phyloP scores from a whole-genome alignment of 2,797 vertebrate species.

The Prionace glauca region DNA sequence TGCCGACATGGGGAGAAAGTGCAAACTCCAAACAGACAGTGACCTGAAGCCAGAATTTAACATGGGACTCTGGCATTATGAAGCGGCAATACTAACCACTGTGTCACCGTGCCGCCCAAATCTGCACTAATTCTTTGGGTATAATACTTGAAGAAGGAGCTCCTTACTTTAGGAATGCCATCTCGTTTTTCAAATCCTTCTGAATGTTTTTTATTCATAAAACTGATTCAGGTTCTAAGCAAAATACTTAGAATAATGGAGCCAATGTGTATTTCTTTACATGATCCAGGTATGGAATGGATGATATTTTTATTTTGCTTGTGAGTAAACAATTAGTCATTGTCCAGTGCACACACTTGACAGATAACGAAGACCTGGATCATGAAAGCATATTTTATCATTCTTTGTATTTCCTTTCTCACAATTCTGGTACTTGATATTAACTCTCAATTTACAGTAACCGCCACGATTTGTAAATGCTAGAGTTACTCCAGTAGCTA shows the following conservation, averaged over 20 bases:
- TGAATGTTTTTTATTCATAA: background rate
- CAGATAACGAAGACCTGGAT: slow-evolving; percentile 32
- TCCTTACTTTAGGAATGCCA: background rate
- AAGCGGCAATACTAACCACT: too few relatives aligned
- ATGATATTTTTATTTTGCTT: background rate
- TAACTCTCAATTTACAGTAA: background rate
- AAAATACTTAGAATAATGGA: background rate
- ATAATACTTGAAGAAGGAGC: background rate
- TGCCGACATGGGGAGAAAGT: too few relatives aligned
- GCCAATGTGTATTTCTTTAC: background rate
- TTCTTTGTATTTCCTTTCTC: background rate
- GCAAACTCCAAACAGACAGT: too few relatives aligned
- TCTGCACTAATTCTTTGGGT: background rate
- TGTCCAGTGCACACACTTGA: slow-evolving; percentile 27
- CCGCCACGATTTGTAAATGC: background rate
- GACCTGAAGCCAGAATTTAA: too few relatives aligned
- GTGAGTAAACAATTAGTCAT: slow-evolving; percentile 32
- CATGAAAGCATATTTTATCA: background rate
- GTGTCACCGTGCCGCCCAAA: too few relatives aligned
- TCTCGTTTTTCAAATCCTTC: background rate
- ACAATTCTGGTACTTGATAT: background rate
- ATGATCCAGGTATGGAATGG: background rate
- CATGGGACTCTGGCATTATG: too few relatives aligned
- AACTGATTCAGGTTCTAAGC: background rate
- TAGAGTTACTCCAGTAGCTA: too few relatives aligned